Percentiles rank a stretch among this genome's conserved stretches.
phyloP scores from a whole-genome alignment of 2,797 vertebrate genomes.

The Pitangus sulphuratus region DNA sequence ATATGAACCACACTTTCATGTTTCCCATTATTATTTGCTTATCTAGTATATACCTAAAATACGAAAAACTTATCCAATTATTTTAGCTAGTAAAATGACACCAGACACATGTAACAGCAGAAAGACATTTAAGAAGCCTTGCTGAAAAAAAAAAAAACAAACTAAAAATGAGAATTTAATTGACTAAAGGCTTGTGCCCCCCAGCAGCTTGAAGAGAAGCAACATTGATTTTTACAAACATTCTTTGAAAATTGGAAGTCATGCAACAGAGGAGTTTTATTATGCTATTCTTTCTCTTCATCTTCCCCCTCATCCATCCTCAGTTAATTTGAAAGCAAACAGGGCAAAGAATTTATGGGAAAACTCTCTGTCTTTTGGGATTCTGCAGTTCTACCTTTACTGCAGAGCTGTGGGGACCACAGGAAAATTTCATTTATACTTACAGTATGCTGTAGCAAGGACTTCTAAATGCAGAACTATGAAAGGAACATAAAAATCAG shows the following conservation, averaged over 20 bases:
- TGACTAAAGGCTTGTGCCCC: not conserved
- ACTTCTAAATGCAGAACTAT: not conserved
- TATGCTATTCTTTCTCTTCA: not conserved
- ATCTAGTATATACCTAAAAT: not conserved
- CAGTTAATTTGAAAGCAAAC: slow-evolving; percentile 3
- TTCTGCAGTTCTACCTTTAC: not conserved
- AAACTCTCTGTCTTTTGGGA: not conserved
- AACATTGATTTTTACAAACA: not conserved
- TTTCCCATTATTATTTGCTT: not conserved
- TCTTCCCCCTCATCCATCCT: not conserved
- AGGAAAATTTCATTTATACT: not conserved
- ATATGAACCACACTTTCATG: not conserved
- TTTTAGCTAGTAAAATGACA: slow-evolving; percentile 26
- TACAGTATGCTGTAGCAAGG: not conserved
- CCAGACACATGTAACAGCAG: not conserved
- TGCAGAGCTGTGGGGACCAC: not conserved
- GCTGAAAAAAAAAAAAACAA: not conserved
- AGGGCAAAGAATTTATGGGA: not conserved
- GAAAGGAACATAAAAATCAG: not conserved
- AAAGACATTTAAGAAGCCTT: not conserved
- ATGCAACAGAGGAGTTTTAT: not conserved
- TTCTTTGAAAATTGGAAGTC: not conserved
- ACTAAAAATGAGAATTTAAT: not conserved
- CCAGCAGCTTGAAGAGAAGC: not conserved
- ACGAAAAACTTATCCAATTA: not conserved